Evolutionary conservation across 2,113 vertebrate species (phyloP), one percentile per base, ranked within the genome.

Genomic region (Accipiter virgatus): DNA sequence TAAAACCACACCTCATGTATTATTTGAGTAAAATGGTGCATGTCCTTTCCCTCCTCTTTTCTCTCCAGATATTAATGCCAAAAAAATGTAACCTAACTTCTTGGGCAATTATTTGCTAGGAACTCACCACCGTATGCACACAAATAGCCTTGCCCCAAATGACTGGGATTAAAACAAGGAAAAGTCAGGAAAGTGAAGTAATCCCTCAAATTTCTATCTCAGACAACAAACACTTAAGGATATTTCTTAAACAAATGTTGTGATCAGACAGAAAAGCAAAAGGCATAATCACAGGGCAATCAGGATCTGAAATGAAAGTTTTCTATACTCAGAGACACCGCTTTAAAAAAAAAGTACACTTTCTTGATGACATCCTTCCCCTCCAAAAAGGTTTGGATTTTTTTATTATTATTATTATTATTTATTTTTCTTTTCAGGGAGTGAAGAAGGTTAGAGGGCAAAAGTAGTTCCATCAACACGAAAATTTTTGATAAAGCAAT

Each of bases 11-110:
- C 8, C 11, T 17, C 18, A 58, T 6, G 3, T 1, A 21, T 4
- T 19, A 48, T 13, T 42, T 58, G 7, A 53, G 23, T 16, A 6
- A 9, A 32, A 32, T 1, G 1, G 4, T 12, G 2, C 2, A 11
- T 4, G 14, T 23, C 20, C 14, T 58, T 63, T 25, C 15, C 27
- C 4, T 53, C 17, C 16, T 55, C 32, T 22, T 62, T 25, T 34
- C 67, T 22, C 40, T 59, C 27, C 34, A 70, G 20, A 53, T 36
- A 66, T 27, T 29, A 27, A 40, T 29, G 40, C 14, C 16, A 43
- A 25, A 59, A 50, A 50, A 26, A 36, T 1, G 9, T 36, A 61
- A 31, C 14, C 7, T 50, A 38, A 63, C 1, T 55, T 16, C 6
- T 1, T 4, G 11, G 13, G n/a, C 11, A 83, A 3, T 52, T 21